These are phyloP conservation scores for Brassicogethes aeneus DNA, from an alignment of 2,888 invertebrate genomes.

Conservation along the genomic window DNA sequence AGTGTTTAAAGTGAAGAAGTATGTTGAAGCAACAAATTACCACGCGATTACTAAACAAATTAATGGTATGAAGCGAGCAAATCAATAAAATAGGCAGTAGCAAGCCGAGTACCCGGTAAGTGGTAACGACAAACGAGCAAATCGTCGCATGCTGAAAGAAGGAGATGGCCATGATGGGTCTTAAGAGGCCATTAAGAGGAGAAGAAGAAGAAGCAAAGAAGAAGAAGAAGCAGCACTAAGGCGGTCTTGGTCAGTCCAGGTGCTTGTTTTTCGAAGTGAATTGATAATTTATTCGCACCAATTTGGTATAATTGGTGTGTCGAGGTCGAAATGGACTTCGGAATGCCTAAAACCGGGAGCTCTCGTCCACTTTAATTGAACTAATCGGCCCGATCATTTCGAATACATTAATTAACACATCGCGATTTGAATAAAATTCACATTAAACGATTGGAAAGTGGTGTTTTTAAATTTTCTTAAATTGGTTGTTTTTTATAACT, in stretches of 20 bases:
- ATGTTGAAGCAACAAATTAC: background rate
- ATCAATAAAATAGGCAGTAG: background rate
- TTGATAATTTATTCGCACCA: constrained; percentile 38
- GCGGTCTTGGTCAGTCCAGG: constrained; percentile 23
- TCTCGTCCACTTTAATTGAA: constrained; percentile 37
- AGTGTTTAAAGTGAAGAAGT: no score
- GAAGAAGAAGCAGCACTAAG: constrained; percentile 2
- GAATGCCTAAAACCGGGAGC: constrained; percentile 41
- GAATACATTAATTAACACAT: constrained; percentile 42
- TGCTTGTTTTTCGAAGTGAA: constrained; percentile 32
- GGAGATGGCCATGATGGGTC: background rate
- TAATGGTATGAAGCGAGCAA: background rate
- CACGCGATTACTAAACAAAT: background rate
- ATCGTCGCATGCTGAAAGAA: background rate
- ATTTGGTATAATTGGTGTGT: constrained; percentile 38
- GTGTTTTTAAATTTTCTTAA: constrained; percentile 25
- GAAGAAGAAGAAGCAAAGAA: no score
- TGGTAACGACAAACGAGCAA: background rate
- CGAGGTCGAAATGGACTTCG: constrained; percentile 25
- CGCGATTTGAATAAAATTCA: constrained; percentile 41
- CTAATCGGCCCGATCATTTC: constrained; percentile 35
- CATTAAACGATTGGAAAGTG: constrained; percentile 39
- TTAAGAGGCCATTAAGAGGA: constrained; percentile 1
- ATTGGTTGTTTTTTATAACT: constrained; percentile 23
- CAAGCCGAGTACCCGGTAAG: background rate